phyloP scores from a whole-genome alignment of 1,140 invertebrate species.

The Orius insidiosus region DNA sequence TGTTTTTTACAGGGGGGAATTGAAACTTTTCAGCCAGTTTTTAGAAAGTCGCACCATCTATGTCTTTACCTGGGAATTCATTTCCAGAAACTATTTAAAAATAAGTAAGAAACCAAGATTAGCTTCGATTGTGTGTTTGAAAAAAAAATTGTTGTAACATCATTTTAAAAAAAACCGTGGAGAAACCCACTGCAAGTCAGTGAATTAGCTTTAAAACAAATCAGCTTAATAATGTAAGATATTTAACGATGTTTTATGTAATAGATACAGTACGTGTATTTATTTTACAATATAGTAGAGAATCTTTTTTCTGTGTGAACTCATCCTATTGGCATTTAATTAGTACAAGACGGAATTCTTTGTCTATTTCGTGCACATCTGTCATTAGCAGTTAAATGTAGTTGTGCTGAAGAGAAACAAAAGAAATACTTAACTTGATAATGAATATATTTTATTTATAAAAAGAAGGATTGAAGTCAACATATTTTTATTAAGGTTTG shows the following conservation, averaged over 20 bases:
- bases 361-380: background rate
- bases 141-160: too few species aligned
- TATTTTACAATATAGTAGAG: too few species aligned
- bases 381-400: background rate
- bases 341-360: background rate
- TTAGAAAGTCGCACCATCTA: background rate
- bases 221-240: too few species aligned
- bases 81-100: background rate
- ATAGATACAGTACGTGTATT: too few species aligned
- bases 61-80: background rate
- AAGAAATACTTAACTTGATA: background rate
- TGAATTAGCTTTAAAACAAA: too few species aligned
- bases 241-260: too few species aligned
- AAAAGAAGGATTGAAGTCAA: background rate
- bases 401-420: background rate
- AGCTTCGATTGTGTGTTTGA: too few species aligned
- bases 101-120: background rate
- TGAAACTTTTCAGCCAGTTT: background rate
- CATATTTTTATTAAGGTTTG: constrained; percentile 4
- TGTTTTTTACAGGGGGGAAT: background rate
- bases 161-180: too few species aligned
- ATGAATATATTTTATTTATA: constrained; percentile 5
- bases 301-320: too few species aligned
- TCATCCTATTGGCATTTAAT: too few species aligned
- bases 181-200: too few species aligned